phyloP scores from a whole-genome alignment of 23 tunicate genomes.

The Diplosoma virens region DNA sequence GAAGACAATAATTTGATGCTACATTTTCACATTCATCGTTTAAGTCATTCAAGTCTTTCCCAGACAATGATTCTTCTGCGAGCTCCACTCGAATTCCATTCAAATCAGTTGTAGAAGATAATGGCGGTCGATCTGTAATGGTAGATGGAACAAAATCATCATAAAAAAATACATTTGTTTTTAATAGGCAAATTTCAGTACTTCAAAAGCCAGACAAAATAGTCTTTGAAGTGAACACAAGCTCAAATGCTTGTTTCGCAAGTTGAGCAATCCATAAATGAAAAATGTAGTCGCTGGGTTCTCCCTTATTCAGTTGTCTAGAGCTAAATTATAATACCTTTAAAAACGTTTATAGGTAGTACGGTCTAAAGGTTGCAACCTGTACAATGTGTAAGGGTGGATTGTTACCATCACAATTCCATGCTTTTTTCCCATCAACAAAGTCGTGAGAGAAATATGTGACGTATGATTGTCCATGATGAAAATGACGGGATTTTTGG shows the following conservation, averaged over 20 bases:
- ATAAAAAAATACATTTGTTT: neutral
- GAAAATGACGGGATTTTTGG: neutral
- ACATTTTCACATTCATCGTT: neutral
- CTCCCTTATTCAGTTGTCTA: constrained; percentile 21
- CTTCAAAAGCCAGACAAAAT: neutral
- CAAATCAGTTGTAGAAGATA: neutral
- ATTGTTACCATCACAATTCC: neutral
- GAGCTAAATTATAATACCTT: neutral
- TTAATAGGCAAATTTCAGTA: neutral
- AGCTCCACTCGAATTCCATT: neutral
- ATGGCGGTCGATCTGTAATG: too few species aligned
- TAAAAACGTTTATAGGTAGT: neutral
- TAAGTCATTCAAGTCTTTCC: neutral
- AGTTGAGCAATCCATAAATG: neutral
- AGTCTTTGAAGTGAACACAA: neutral
- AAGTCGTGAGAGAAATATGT: too few species aligned
- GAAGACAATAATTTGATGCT: neutral
- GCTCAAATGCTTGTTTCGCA: too few species aligned
- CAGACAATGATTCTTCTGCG: neutral
- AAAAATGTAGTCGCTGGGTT: too few species aligned
- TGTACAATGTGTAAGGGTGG: too few species aligned
- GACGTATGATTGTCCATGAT: constrained; percentile 27
- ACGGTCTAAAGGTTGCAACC: too few species aligned
- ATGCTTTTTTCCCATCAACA: neutral
- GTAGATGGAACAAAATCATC: neutral